Conservation (phyloP, 2,113 vertebrate genomes). For the Bujurquina vittata region DNA sequence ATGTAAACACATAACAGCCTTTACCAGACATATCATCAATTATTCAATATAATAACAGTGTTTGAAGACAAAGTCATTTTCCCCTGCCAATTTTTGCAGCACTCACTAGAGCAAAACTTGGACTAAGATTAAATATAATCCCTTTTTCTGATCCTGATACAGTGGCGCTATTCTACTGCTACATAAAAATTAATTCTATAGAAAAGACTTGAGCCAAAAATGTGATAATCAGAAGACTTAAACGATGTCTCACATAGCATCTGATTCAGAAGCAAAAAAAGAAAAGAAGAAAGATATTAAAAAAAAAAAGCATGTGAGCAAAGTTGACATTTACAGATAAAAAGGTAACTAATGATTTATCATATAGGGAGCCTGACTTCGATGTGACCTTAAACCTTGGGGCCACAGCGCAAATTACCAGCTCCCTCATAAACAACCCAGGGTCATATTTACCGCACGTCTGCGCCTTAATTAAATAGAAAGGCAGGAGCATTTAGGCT, state of each 20-base stretch:
- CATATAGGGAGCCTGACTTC: constrained; percentile 48
- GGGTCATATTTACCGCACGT: constrained; percentile 63
- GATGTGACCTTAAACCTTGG: constrained; percentile 60
- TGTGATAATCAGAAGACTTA: not conserved
- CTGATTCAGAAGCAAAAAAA: not conserved
- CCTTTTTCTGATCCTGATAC: not conserved
- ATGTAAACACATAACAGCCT: constrained; percentile 80
- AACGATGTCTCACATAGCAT: not conserved
- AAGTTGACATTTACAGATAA: constrained; percentile 41
- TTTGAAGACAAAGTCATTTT: constrained; percentile 32
- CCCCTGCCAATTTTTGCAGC: not conserved
- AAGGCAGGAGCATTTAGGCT: constrained; percentile 65
- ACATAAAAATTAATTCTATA: not conserved
- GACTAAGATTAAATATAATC: not conserved
- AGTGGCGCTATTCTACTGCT: not conserved
- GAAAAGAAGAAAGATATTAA: too few species aligned
- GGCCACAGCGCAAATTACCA: constrained; percentile 48
- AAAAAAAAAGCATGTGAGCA: not conserved
- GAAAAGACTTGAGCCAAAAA: not conserved
- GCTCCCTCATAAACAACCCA: constrained; percentile 52
- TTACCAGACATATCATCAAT: constrained; percentile 53
- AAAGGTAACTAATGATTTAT: constrained; percentile 27
- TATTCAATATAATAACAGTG: constrained; percentile 49
- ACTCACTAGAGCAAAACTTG: constrained; percentile 14
- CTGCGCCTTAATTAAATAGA: constrained; percentile 72